These are phyloP conservation scores for Alfaro cultratus DNA, from an alignment of 2,797 vertebrate genomes.

Conservation along the genomic window DNA sequence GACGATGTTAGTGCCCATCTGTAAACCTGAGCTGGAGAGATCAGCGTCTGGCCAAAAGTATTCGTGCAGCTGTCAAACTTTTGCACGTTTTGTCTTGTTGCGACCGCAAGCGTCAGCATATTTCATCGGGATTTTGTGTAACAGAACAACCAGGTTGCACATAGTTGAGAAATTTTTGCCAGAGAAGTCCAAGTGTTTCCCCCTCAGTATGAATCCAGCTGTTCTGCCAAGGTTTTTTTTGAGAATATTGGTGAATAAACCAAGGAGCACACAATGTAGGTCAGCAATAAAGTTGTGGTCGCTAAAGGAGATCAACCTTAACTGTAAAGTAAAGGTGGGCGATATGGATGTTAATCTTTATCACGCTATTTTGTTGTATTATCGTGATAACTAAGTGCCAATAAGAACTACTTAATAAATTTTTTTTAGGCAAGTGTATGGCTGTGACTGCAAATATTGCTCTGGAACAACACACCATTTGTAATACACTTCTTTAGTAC, in stretches of 20 bases:
- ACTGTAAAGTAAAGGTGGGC: neutral
- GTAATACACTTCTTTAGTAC: too few species aligned
- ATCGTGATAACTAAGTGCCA: too few species aligned
- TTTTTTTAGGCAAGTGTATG: too few species aligned
- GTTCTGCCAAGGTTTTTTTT: neutral
- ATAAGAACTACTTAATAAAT: too few species aligned
- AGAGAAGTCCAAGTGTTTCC: neutral
- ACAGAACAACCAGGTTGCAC: neutral
- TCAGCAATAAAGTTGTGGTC: neutral
- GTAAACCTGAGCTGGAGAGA: constrained; percentile 43
- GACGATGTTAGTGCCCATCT: constrained; percentile 51
- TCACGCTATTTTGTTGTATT: too few species aligned
- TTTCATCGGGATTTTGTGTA: neutral
- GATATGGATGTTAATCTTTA: too few species aligned
- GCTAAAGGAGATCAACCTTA: neutral
- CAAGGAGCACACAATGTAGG: neutral
- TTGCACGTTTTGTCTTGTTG: neutral
- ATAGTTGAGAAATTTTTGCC: neutral
- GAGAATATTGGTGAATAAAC: neutral
- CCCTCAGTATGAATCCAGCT: neutral
- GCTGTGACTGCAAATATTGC: too few species aligned
- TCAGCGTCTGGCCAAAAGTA: neutral
- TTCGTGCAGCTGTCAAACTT: neutral
- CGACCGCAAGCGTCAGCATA: neutral
- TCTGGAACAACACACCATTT: too few species aligned